Evolutionary conservation across 2,888 invertebrate species (phyloP).

Genomic region (Aphrophora alni): DNA sequence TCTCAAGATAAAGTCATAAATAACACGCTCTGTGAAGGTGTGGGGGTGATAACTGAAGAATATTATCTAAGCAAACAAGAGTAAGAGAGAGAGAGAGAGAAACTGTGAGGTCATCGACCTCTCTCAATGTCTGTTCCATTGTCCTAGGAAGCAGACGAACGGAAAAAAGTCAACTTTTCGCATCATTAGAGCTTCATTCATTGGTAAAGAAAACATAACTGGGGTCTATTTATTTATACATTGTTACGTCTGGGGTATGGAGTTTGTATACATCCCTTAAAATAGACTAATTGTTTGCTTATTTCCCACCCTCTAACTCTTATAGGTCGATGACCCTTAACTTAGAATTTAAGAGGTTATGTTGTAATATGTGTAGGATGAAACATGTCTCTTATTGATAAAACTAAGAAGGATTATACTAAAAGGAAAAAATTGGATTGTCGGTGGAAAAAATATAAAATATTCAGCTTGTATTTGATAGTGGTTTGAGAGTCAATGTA

Average conservation of each 20-base stretch:
- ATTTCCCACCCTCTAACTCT: neutral
- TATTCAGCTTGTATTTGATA: too few species aligned
- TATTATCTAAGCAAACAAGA: neutral
- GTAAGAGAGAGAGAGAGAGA: neutral
- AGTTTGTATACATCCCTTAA: neutral
- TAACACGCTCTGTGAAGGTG: neutral
- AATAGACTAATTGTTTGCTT: neutral
- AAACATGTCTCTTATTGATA: neutral
- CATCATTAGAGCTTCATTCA: neutral
- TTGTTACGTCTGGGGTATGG: neutral
- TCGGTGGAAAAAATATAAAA: too few species aligned
- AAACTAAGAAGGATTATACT: too few species aligned
- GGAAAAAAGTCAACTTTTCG: neutral
- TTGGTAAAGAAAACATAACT: neutral
- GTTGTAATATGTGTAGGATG: neutral
- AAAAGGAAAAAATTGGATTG: too few species aligned
- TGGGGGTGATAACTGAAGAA: neutral
- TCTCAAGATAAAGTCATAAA: neutral
- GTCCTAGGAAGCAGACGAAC: neutral
- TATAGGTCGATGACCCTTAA: neutral
- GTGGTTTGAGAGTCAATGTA: too few species aligned
- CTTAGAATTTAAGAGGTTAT: neutral
- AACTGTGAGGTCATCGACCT: neutral
- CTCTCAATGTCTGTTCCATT: neutral
- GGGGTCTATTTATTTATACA: neutral